Conservation (phyloP, 2,888 invertebrate genomes). For the Lordiphosa andalusiaca region DNA sequence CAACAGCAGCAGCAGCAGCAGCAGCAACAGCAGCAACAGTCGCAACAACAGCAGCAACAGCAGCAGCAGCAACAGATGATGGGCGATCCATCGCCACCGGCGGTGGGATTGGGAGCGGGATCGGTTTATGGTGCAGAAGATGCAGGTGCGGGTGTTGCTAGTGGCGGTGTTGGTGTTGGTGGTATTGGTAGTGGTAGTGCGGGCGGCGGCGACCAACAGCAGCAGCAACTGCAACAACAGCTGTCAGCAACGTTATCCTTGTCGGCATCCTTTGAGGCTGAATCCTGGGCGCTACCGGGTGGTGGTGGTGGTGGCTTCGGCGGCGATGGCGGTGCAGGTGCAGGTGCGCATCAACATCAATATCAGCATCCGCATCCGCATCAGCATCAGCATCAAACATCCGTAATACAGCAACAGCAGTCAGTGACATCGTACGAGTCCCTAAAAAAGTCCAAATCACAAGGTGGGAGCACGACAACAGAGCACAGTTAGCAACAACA, state of each 20-base stretch:
- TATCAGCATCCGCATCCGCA: conserved; percentile 48
- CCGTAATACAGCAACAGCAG: conserved; percentile 73
- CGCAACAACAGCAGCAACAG: conserved; percentile 30
- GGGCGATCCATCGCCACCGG: conserved; percentile 12
- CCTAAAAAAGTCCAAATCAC: conserved; percentile 93
- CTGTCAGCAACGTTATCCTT: conserved; percentile 20
- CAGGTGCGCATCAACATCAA: conserved; percentile 54
- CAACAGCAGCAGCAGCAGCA: conserved; percentile 13
- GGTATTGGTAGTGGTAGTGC: conserved; percentile 48
- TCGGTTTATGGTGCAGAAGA: conserved; percentile 67
- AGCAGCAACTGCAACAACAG: conserved; percentile 27
- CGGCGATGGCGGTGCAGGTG: conserved; percentile 31
- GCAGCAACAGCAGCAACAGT: conserved; percentile 39
- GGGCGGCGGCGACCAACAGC: conserved; percentile 39
- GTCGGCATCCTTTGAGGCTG: conserved; percentile 11
- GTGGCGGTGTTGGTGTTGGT: conserved; percentile 41
- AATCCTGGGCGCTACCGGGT: conserved; percentile 1
- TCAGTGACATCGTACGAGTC: conserved; percentile 81
- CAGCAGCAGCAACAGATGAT: conserved; percentile 19
- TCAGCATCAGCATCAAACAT: conserved; percentile 64
- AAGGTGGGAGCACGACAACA: conserved; percentile 88
- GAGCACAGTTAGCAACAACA: conserved; percentile 44
- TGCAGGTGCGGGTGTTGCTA: conserved; percentile 68
- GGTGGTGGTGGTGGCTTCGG: conserved; percentile 5
- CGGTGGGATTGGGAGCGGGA: conserved; percentile 21